A percentile compares a stretch with the other conserved stretches of the same genome.
phyloP scores from a whole-genome alignment of 1,140 invertebrate species.

The Portunus trituberculatus region DNA sequence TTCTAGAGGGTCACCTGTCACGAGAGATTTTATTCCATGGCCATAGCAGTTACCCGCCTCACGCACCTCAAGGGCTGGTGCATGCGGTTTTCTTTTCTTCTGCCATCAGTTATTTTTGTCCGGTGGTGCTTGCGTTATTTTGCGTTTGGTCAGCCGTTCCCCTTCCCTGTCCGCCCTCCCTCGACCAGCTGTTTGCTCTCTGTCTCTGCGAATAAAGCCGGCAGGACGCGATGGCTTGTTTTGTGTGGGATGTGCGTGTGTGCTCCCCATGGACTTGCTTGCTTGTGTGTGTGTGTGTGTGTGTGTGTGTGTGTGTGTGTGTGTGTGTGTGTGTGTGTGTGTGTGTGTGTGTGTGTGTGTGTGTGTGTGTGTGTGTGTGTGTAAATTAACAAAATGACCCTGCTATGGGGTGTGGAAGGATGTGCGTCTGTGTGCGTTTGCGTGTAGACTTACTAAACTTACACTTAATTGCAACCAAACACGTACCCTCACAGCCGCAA shows the following conservation, averaged over 20 bases:
- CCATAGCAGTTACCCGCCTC: too few relatives aligned
- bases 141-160: background rate
- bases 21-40: too few relatives aligned
- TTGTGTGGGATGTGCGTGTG: constrained; percentile 32
- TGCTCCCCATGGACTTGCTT: background rate
- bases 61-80: too few relatives aligned
- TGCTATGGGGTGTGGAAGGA: background rate
- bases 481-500: background rate
- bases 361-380: too few relatives aligned
- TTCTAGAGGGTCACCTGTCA: too few relatives aligned
- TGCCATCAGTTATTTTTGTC: background rate
- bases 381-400: too few relatives aligned
- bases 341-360: background rate
- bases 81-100: background rate
- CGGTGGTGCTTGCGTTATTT: constrained; percentile 15
- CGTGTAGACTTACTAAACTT: too few relatives aligned
- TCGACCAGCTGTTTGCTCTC: constrained; percentile 32
- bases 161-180: constrained; percentile 6
- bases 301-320: constrained; percentile 39
- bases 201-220: background rate
- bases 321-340: constrained; percentile 32
- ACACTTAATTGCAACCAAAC: background rate
- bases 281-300: constrained; percentile 43
- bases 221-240: background rate
- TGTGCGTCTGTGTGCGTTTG: background rate